Evolutionary conservation across 37 sponge, comb jelly and placozoan species (phyloP).

Genomic region (Eunapius fragilis): DNA sequence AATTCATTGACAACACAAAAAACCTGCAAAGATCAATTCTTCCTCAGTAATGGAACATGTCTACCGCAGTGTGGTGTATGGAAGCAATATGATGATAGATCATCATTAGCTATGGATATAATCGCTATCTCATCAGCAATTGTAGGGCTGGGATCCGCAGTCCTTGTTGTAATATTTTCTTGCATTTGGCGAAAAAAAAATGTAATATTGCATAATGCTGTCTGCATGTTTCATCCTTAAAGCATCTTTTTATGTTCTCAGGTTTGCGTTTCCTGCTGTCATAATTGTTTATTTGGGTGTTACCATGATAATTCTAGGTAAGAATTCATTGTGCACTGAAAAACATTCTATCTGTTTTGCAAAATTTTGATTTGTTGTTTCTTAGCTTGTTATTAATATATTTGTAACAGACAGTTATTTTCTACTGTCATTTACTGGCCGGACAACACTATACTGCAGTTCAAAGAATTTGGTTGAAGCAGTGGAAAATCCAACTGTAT

Average conservation of each 20-base stretch:
- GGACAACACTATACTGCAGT: constrained; percentile 26
- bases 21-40: neutral
- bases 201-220: neutral
- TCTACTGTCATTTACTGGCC: constrained; percentile 13
- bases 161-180: neutral
- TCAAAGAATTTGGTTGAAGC: neutral
- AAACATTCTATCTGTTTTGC: no score
- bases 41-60: neutral
- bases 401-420: no score
- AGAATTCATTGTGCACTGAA: neutral
- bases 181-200: neutral
- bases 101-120: neutral
- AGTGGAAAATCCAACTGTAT: constrained; percentile 25
- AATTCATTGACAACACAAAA: neutral
- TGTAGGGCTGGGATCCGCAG: neutral
- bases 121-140: neutral
- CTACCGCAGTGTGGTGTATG: neutral
- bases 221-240: neutral
- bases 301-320: neutral
- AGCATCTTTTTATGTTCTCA: neutral
- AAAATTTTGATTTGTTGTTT: no score
- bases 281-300: neutral
- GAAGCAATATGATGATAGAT: neutral
- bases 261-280: neutral
- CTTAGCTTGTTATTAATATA: no score